These are phyloP conservation scores for Hippocampus zosterae DNA, from an alignment of 2,113 vertebrate species.

Conservation along the genomic window DNA sequence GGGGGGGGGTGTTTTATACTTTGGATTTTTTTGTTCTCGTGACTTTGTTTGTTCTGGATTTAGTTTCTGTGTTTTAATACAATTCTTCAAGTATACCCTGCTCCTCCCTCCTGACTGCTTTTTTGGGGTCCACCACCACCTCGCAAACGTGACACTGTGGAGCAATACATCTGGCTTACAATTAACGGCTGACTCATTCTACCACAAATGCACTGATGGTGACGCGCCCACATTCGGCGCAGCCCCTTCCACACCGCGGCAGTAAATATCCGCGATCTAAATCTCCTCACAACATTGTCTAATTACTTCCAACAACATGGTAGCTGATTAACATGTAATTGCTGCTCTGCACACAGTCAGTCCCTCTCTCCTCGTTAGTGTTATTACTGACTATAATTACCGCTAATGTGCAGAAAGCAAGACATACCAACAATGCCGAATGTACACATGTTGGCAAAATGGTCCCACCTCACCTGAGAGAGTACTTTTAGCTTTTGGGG, in stretches of 20 bases:
- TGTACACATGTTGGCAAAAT: constrained; percentile 30
- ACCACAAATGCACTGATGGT: constrained; percentile 8
- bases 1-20: too few relatives aligned
- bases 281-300: constrained; percentile 73
- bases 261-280: constrained; percentile 63
- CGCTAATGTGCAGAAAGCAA: constrained; percentile 86
- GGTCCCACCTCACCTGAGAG: constrained; percentile 40
- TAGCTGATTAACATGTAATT: constrained; percentile 99
- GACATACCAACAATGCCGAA: constrained; percentile 39
- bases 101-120: too few relatives aligned
- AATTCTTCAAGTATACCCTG: too few relatives aligned
- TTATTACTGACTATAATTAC: constrained; percentile 99
- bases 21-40: too few relatives aligned
- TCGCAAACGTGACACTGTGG: not conserved
- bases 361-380: constrained; percentile 97
- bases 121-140: too few relatives aligned
- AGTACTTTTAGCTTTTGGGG: constrained; percentile 47
- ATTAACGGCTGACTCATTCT: constrained; percentile 5
- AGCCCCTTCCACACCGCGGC: constrained; percentile 32
- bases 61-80: too few relatives aligned
- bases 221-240: constrained; percentile 17
- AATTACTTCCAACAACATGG: constrained; percentile 96
- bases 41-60: too few relatives aligned
- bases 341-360: constrained; percentile 91
- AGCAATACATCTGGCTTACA: not conserved